Percentiles rank a stretch among this genome's conserved stretches.
Evolutionary conservation across 2,113 vertebrate genomes (phyloP).

Genomic region (Cyprinodon variegatus): DNA sequence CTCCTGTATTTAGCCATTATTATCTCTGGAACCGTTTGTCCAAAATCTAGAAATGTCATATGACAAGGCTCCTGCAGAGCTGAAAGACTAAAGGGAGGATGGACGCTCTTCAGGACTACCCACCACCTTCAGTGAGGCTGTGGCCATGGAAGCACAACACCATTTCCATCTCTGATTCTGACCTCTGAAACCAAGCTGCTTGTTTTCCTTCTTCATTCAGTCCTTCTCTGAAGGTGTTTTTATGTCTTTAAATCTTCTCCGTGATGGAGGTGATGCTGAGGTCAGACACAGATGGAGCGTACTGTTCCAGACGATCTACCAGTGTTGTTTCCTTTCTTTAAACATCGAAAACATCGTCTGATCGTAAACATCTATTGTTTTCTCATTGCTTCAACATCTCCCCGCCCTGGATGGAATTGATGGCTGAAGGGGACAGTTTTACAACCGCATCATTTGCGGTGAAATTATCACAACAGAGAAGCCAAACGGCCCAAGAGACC

Average conservation of each 20-base stretch:
- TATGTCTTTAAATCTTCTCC: slow-evolving; percentile 20
- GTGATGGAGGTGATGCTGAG: slow-evolving; percentile 44
- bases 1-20: too few relatives aligned
- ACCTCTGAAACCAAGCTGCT: slow-evolving; percentile 6
- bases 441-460: slow-evolving; percentile 50
- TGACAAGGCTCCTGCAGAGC: too few relatives aligned
- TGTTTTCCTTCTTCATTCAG: slow-evolving; percentile 37
- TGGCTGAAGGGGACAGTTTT: slow-evolving; percentile 19
- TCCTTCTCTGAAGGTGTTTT: too few relatives aligned
- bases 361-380: not conserved
- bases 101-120: too few relatives aligned
- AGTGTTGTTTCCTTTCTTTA: not conserved
- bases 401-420: not conserved
- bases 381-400: not conserved
- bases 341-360: not conserved
- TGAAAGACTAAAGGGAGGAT: too few relatives aligned
- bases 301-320: not conserved
- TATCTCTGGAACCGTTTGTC: too few relatives aligned
- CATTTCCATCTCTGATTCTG: not conserved
- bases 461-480: slow-evolving; percentile 33
- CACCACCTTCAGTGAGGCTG: too few relatives aligned
- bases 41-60: too few relatives aligned
- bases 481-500: slow-evolving; percentile 37
- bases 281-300: slow-evolving; percentile 19
- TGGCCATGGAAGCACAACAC: not conserved